Conservation (phyloP, 1,140 invertebrate genomes). For the Chrysomallon squamiferum region DNA sequence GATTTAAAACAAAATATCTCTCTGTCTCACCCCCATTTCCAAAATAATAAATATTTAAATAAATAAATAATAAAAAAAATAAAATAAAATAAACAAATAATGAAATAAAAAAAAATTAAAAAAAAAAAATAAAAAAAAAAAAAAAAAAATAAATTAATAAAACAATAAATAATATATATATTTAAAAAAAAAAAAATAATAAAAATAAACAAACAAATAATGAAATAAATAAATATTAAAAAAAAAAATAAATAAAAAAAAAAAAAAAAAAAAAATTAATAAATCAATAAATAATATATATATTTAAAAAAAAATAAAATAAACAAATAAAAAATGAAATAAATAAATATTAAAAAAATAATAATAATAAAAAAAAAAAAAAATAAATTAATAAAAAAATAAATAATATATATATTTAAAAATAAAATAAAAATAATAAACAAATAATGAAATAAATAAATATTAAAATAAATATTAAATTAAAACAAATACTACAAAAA, state of each 20-base stretch:
- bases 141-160: background rate
- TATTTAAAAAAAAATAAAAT: background rate
- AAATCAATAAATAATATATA: background rate
- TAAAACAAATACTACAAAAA: no score
- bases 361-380: background rate
- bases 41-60: background rate
- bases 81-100: background rate
- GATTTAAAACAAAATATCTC: background rate
- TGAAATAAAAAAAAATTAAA: background rate
- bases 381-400: background rate
- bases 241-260: background rate
- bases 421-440: background rate
- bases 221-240: background rate
- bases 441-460: no score
- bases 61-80: background rate
- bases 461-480: no score
- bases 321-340: background rate
- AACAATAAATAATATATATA: background rate
- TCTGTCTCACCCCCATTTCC: background rate
- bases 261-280: no score
- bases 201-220: background rate
- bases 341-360: background rate
- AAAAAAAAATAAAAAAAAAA: background rate
- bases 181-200: background rate
- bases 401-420: background rate